These are phyloP conservation scores for Drosophila biarmipes DNA, from an alignment of 1,140 invertebrate species.

Conservation along the genomic window DNA sequence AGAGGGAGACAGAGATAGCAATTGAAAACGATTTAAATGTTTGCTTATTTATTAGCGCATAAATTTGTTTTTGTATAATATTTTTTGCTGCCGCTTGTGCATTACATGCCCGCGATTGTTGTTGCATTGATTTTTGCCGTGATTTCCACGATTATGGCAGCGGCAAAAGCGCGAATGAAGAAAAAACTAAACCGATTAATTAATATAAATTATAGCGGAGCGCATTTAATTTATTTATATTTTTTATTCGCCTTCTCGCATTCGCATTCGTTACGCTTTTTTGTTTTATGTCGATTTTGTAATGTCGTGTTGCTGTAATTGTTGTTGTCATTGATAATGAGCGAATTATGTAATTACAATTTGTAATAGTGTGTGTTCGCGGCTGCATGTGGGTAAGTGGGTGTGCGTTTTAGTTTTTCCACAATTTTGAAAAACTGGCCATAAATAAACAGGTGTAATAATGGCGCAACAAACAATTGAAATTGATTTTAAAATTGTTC, in stretches of 20 bases:
- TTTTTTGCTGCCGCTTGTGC: conserved; percentile 29
- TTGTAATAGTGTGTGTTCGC: conserved; percentile 20
- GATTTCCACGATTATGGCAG: conserved; percentile 55
- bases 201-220: conserved; percentile 75
- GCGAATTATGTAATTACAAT: conserved; percentile 80
- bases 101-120: conserved; percentile 47
- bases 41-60: conserved; percentile 69
- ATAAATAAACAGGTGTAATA: conserved; percentile 72
- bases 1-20: conserved; percentile 23
- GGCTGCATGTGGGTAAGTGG: conserved; percentile 1
- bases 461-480: conserved; percentile 64
- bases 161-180: conserved; percentile 10
- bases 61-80: conserved; percentile 63
- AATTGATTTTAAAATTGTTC: conserved; percentile 76
- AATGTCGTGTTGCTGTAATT: conserved; percentile 51
- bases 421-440: conserved; percentile 48
- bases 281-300: conserved; percentile 39
- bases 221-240: conserved; percentile 59
- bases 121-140: conserved; percentile 38
- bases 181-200: conserved; percentile 69
- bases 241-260: conserved; percentile 15
- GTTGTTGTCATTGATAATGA: conserved; percentile 77
- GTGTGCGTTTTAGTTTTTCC: conserved; percentile 14
- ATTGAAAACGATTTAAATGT: conserved; percentile 60
- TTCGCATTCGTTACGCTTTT: conserved; percentile 14